Base-by-base conservation (phyloP, 2,888 invertebrate genomes). In the Calephelis perditalis region DNA sequence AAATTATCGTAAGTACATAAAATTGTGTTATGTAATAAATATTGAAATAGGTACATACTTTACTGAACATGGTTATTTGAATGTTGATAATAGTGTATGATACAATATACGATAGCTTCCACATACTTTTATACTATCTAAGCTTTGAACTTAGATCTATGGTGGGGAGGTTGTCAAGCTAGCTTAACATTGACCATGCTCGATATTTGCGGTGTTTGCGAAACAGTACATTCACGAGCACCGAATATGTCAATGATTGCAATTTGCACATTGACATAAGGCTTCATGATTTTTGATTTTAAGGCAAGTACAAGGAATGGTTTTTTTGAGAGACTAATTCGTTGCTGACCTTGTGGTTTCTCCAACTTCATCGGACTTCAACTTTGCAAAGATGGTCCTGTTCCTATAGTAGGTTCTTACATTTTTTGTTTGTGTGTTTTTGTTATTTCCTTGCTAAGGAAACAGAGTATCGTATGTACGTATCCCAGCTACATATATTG, bases 151-250 rank as follows among this genome's bases (percentile, higher is more conserved):
- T 40, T 57, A 47, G 44, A 37, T 45, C 15, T 57, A 36, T 9
- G 37, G 57, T 57, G 58, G 64, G 60, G 64, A 62, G 47, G 45
- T 45, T 55, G 58, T 45, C 56, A 54, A 49, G 55, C 55, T 15
- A 45, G 44, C 37, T 61, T 57, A 61, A 62, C 56, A 58, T 57
- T 64, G 58, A 64, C 62, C 62, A 26, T 64, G 62, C 56, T 52
- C 62, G 54, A 54, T 36, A 36, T 54, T 11, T 36, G 54, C n/a
- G 35, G 3, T 11, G 35, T n/a, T 54, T 54, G 36, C 54, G 54
- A 54, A 54, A 54, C 7, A 36, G 35, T 52, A 36, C 54, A 54
- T 52, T 52, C 52, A 52, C 35, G 52, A 11, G 36, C 11, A 36
- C 54, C 54, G 11, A 54, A 54, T 54, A n/a, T 54, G n/a, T 54